Base-by-base conservation (phyloP, 2,888 invertebrate species). In the Microchrysa polita region DNA sequence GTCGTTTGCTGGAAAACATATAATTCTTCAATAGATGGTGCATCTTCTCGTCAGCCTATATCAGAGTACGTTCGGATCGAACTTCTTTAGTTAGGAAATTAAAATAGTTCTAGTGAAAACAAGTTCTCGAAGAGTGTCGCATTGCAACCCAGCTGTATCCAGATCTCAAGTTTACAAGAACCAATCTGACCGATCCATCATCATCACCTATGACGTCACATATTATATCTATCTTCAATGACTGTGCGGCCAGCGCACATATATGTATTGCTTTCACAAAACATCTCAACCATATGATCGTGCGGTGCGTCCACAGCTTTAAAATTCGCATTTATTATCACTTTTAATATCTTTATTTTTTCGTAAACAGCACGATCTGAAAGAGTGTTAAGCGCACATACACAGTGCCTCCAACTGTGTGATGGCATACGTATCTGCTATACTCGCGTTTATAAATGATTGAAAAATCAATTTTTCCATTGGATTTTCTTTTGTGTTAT, bases 381-480 rank as follows among this genome's bases (percentile, higher is more conserved):
- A 55, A 55, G 22, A 20, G 10, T 55, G 55, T 5, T 10, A 55
- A 55, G n/a, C n/a, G n/a, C n/a, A n/a, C n/a, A n/a, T n/a, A 20
- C 18, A 10, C 22, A 5, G 4, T 20, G n/a, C n/a, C n/a, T n/a
- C n/a, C n/a, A n/a, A 34, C 4, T 34, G 27, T 34, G 27, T 34
- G 27, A 34, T 34, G 27, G n/a, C n/a, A n/a, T n/a, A n/a, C n/a
- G n/a, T n/a, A n/a, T n/a, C n/a, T 7, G 27, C 7, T 34, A 7
- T 34, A 34, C 27, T 34, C 27, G 27, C 7, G 27, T 34, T 34
- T 34, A 34, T 34, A 7, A 7, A 55, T 65, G 65, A 65, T 65
- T 65, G 48, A 18, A 65, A n/a, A 65, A 65, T 65, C 65, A 48
- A 65, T 65, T 63, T 65, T 42, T 18, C 34, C 18, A 40, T 34